These are phyloP conservation scores for Charanyca ferruginea DNA, from an alignment of 2,888 invertebrate genomes.

Conservation along the genomic window DNA sequence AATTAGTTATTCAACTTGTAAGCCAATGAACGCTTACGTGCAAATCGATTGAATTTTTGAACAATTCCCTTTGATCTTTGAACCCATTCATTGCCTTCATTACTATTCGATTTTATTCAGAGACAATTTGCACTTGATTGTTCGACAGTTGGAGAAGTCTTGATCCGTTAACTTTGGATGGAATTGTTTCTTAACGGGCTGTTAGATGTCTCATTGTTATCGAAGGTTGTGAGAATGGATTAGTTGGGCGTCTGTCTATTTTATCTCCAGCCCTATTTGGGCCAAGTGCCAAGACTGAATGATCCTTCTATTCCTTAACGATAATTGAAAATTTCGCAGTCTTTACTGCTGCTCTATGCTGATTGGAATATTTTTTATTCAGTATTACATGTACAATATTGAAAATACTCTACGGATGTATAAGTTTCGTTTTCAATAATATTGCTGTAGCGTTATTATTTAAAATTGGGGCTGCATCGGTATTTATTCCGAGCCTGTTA, in stretches of 20 bases:
- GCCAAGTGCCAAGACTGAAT: constrained; percentile 30
- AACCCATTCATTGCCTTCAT: constrained; percentile 68
- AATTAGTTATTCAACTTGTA: constrained; percentile 43
- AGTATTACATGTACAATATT: constrained; percentile 3
- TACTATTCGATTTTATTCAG: constrained; percentile 70
- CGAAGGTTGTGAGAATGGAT: constrained; percentile 33
- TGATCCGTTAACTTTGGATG: constrained; percentile 40
- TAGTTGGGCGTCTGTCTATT: constrained; percentile 25
- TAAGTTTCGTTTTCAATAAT: constrained; percentile 7
- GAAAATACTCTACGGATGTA: constrained; percentile 21
- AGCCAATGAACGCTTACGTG: constrained; percentile 39
- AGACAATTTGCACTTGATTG: constrained; percentile 64
- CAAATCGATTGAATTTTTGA: constrained; percentile 41
- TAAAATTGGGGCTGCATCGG: constrained; percentile 24
- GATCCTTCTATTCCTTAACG: constrained; percentile 18
- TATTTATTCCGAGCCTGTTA: constrained; percentile 28
- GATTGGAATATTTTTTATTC: constrained; percentile 16
- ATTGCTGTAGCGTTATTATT: constrained; percentile 20
- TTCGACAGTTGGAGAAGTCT: constrained; percentile 43
- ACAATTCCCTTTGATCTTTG: constrained; percentile 67
- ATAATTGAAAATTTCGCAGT: constrained; percentile 11
- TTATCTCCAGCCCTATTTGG: constrained; percentile 25
- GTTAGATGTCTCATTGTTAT: constrained; percentile 37
- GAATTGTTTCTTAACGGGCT: constrained; percentile 48
- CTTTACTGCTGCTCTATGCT: constrained; percentile 19